Base-by-base conservation (phyloP, 2,797 vertebrate species). In the Holocentrus rufus region DNA sequence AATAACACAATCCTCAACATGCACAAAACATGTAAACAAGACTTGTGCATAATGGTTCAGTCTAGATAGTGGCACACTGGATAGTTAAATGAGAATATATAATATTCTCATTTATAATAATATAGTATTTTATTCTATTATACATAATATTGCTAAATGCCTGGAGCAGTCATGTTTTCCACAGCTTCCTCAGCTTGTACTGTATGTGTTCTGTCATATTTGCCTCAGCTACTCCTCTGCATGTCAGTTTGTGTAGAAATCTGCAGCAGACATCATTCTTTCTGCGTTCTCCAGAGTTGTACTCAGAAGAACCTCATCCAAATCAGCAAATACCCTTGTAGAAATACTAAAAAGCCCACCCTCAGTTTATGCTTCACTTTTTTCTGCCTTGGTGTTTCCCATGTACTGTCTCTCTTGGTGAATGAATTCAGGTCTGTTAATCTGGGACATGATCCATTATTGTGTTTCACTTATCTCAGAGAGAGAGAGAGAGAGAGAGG, bases 181-280 rank as follows among this genome's bases (percentile, higher is more conserved):
- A 14, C 42, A 27, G 15, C 72, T 70, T 77, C 69, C 50, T 61
- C 62, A 50, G 31, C 53, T 84, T 13, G 3, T 75, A 31, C 30
- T n/a, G n/a, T n/a, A 68, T 55, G 44, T 69, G 46, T 65, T 58
- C 46, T 7, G n/a, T 65, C 65, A 27, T 31, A 27, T 75, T 80
- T 66, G 77, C 47, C 54, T 65, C 4, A 3, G 8, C 66, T 80
- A 2, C 63, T 69, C 65, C 64, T 23, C 34, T 47, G 71, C 23
- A 60, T 72, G 76, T 72, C 72, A 57, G 23, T 69, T 59, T 57
- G 36, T 47, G 22, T 71, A 63, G n/a, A 69, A 54, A 68, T 71
- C 47, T 52, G 54, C 27, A 4, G 36, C 31, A 2, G 62, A 58
- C 47, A 23, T 59, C 52, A 36, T 34, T 39, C 49, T 27, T 42